Percentiles rank a stretch among this genome's conserved stretches.
These are phyloP conservation scores for Scyliorhinus canicula DNA, from an alignment of 2,797 vertebrate species.

Conservation along the genomic window DNA sequence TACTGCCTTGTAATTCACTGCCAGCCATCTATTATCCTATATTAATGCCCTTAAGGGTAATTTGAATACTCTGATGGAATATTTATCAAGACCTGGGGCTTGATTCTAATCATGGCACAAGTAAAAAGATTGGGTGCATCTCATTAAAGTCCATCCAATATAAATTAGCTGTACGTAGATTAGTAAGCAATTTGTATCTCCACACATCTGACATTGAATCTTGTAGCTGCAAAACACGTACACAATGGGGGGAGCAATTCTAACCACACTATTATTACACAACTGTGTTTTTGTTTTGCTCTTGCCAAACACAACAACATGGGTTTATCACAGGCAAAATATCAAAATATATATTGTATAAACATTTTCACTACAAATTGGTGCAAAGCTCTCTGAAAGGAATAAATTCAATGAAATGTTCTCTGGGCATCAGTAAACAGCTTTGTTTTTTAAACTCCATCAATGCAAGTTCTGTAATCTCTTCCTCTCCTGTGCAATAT, in stretches of 20 bases:
- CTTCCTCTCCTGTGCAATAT: neutral
- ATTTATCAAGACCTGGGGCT: constrained; percentile 38
- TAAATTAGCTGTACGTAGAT: constrained; percentile 38
- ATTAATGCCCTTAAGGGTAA: constrained; percentile 39
- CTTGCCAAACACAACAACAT: neutral
- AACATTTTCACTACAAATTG: constrained; percentile 1
- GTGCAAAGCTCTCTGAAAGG: neutral
- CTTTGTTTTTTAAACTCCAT: neutral
- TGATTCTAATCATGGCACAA: constrained; percentile 39
- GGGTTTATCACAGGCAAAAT: neutral
- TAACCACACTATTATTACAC: neutral
- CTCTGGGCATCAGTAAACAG: neutral
- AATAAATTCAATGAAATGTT: neutral
- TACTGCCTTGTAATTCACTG: constrained; percentile 38
- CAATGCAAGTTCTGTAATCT: neutral
- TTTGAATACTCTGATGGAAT: constrained; percentile 39
- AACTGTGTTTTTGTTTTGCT: constrained; percentile 20
- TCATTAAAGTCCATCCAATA: constrained; percentile 37
- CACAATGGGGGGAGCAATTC: neutral
- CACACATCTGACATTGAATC: constrained; percentile 26
- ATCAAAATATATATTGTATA: constrained; percentile 23
- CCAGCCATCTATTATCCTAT: constrained; percentile 38
- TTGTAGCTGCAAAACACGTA: neutral
- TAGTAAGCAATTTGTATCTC: constrained; percentile 39
- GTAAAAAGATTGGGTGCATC: constrained; percentile 39